Conservation (phyloP, 1,140 invertebrate species). For the Ctenoplectra terminalis region DNA sequence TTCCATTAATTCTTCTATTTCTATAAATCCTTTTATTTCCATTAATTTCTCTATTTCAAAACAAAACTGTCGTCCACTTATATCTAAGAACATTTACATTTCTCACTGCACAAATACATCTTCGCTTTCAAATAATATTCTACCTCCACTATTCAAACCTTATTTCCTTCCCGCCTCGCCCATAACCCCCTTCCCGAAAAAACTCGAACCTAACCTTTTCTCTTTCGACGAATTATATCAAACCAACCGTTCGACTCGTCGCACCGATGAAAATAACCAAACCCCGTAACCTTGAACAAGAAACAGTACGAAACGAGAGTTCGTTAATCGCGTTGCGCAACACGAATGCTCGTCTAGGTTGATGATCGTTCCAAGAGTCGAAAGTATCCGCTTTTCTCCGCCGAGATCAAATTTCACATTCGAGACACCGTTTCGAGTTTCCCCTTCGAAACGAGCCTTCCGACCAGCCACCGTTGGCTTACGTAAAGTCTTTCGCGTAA, state of each 20-base stretch:
- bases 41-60: too few species aligned
- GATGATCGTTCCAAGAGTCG: background rate
- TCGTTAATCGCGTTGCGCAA: constrained; percentile 11
- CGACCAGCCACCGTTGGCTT: too few species aligned
- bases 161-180: too few species aligned
- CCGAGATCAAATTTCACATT: constrained; percentile 12
- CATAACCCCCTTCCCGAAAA: too few species aligned
- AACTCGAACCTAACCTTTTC: too few species aligned
- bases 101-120: too few species aligned
- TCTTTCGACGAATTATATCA: background rate
- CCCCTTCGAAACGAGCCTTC: constrained; percentile 29
- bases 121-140: too few species aligned
- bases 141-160: too few species aligned
- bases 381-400: background rate
- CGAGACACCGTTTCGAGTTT: constrained; percentile 5
- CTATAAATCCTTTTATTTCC: too few species aligned
- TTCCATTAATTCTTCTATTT: too few species aligned
- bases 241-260: background rate
- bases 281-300: background rate
- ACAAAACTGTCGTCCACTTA: too few species aligned
- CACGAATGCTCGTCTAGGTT: background rate
- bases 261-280: background rate
- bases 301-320: background rate
- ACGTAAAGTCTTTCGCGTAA: background rate
- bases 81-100: too few species aligned